Evolutionary conservation across 2,888 invertebrate genomes (phyloP), one percentile per base, ranked within the genome.

Genomic region (Bugula neritina): DNA sequence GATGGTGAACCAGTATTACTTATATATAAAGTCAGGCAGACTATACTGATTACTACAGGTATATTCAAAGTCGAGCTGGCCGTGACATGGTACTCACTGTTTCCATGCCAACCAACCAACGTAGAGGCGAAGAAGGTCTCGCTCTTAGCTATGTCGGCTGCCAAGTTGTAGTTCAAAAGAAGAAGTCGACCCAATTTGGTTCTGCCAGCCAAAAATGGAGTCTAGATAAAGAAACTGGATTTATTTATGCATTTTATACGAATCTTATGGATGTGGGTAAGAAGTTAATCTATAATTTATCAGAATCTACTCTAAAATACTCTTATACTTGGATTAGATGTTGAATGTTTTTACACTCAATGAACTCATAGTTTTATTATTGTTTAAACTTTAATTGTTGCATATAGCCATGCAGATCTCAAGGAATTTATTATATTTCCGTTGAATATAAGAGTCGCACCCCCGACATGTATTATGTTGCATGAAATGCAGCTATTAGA

Each of bases 181-280:
- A 78, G 17, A 77, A 79, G 63, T 75, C 73, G 25, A 79, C 79
- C 63, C 78, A 79, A 74, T 81, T 80, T 75, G 84, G 84, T 58
- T 79, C 81, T 55, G 83, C 84, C 31, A 82, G 84, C 72, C 84
- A 84, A 77, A 76, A 79, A 57, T 84, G 82, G 82, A 72, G 75
- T 29, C 81, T 80, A 69, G 80, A 84, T 74, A 78, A 80, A 27
- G 79, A 79, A 72, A 79, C 80, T 1, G 81, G 82, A 35, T 77
- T 79, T 58, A 79, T 84, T 29, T 76, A 78, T 70, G 81, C 83
- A 1, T 83, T 84, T 72, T 75, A 77, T 72, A 78, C 82, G 1
- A 78, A 81, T 70, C 72, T 75, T n/a, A 77, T 78, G n/a, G 83
- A 83, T 73, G 82, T 80, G 76, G 82, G 82, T 82, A 57, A 71